phyloP scores from a whole-genome alignment of 2,888 invertebrate genomes.

The Ormyrus nitidulus region DNA sequence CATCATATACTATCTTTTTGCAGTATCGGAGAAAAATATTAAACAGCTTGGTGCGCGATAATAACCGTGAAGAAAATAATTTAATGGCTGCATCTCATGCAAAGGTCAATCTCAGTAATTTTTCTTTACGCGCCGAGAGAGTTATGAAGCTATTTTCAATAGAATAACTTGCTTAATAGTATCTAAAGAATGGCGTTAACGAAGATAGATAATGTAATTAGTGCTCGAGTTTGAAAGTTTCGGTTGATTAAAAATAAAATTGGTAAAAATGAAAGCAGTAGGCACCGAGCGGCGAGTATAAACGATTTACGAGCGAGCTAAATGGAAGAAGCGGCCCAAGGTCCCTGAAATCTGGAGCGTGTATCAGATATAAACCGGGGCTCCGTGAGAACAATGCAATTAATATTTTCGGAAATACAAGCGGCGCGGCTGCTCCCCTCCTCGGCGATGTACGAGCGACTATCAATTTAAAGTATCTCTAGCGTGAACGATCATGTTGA shows the following conservation, averaged over 20 bases:
- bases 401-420: conserved; percentile 10
- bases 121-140: conserved; percentile 8
- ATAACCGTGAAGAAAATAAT: conserved; percentile 7
- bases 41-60: neutral
- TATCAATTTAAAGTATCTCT: conserved; percentile 51
- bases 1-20: too few relatives aligned
- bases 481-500: conserved; percentile 49
- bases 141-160: neutral
- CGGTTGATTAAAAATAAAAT: neutral
- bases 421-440: neutral
- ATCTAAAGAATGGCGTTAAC: too few relatives aligned
- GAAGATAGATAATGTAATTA: conserved; percentile 8
- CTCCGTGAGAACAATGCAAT: conserved; percentile 6
- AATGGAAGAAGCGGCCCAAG: too few relatives aligned
- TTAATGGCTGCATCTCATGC: conserved; percentile 22
- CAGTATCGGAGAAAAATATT: neutral
- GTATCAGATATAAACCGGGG: too few relatives aligned
- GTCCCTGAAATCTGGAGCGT: too few relatives aligned
- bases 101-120: conserved; percentile 13
- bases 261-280: too few relatives aligned
- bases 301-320: too few relatives aligned
- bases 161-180: too few relatives aligned
- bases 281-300: too few relatives aligned
- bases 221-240: neutral
- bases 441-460: neutral